phyloP scores from a whole-genome alignment of 2,797 vertebrate species.

The Eulemur albifrons region DNA sequence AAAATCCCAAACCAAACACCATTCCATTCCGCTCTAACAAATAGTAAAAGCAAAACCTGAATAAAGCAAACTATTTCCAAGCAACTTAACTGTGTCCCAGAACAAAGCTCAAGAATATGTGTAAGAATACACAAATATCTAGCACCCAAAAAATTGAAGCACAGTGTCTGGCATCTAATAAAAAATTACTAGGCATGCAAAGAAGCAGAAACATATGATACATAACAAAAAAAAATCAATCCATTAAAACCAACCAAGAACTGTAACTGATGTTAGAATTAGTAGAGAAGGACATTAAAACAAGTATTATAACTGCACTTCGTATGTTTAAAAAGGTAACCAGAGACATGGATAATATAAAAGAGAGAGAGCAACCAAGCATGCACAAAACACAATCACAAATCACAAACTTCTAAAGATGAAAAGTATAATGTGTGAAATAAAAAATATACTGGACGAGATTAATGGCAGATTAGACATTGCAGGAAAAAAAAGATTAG shows the following conservation, averaged over 20 bases:
- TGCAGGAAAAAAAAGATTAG: neutral
- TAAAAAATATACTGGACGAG: neutral
- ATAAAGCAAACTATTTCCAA: neutral
- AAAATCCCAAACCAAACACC: neutral
- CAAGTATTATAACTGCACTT: neutral
- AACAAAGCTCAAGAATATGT: neutral
- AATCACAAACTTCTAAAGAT: neutral
- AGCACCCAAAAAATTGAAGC: neutral
- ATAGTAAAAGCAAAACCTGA: neutral
- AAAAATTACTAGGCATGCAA: neutral
- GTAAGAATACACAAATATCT: conserved; percentile 3
- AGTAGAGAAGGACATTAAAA: neutral
- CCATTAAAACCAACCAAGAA: neutral
- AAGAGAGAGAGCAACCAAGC: neutral
- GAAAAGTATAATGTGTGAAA: neutral
- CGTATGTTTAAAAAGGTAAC: neutral
- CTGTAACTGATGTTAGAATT: neutral
- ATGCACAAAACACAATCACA: neutral
- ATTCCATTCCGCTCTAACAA: neutral
- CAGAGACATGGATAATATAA: neutral
- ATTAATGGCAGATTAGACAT: neutral
- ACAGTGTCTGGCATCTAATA: neutral
- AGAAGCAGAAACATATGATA: neutral
- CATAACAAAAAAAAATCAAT: neutral
- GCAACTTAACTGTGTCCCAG: neutral